A percentile compares a stretch with the other conserved stretches of the same genome.
Conservation (phyloP, 2,888 invertebrate species). For the Abrostola tripartita region DNA sequence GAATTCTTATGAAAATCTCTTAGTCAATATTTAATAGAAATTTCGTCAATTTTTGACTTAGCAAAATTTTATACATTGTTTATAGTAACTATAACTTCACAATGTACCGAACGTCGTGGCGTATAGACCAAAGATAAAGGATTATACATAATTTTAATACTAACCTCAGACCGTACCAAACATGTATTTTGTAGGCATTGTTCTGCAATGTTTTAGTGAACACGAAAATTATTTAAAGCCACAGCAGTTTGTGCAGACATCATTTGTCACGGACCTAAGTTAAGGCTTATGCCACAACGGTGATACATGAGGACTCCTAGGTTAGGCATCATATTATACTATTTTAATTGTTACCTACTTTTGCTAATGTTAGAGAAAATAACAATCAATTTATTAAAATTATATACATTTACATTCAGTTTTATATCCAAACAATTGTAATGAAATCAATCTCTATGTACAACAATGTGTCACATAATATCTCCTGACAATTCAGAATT, state of each 20-base stretch:
- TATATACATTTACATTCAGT: constrained; percentile 45
- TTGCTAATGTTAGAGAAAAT: constrained; percentile 52
- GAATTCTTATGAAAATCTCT: constrained; percentile 88
- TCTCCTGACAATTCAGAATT: constrained; percentile 66
- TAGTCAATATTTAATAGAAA: constrained; percentile 87
- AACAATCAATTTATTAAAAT: constrained; percentile 45
- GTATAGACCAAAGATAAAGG: constrained; percentile 87
- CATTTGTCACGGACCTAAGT: constrained; percentile 49
- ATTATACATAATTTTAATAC: constrained; percentile 84
- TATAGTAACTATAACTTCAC: constrained; percentile 83
- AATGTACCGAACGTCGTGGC: constrained; percentile 82
- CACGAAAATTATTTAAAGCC: constrained; percentile 38
- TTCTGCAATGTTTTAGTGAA: constrained; percentile 62
- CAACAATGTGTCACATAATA: constrained; percentile 44
- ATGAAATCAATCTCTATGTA: constrained; percentile 43
- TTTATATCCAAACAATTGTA: constrained; percentile 45
- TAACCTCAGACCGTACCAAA: constrained; percentile 88
- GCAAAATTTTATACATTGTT: constrained; percentile 88
- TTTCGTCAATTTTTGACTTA: constrained; percentile 88
- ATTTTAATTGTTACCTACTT: constrained; percentile 63
- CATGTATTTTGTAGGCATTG: constrained; percentile 81
- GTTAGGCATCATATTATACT: constrained; percentile 51
- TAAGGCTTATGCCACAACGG: constrained; percentile 54
- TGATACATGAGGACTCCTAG: constrained; percentile 52
- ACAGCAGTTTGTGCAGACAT: constrained; percentile 47